Evolutionary conservation across 2,797 vertebrate species (phyloP).

Genomic region (Columba guinea): DNA sequence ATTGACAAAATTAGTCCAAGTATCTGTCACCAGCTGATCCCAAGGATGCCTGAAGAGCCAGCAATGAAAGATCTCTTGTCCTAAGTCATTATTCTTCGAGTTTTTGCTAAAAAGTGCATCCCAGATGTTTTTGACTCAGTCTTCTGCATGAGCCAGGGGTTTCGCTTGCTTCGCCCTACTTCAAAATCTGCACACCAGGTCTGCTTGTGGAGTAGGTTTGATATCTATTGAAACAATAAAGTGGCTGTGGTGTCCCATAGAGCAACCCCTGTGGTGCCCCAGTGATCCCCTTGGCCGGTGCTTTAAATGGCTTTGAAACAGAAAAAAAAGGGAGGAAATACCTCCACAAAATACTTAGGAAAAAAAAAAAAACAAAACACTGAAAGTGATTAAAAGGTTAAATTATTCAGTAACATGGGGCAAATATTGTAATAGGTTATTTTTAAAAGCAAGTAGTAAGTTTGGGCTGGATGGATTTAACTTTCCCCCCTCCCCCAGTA

Average conservation of each 20-base stretch:
- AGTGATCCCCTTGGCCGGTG: background rate
- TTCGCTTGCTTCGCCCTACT: background rate
- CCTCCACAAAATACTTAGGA: background rate
- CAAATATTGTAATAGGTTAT: background rate
- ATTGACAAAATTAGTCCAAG: background rate
- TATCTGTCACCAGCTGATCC: background rate
- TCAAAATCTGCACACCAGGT: background rate
- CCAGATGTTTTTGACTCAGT: background rate
- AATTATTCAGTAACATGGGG: background rate
- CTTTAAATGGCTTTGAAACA: background rate
- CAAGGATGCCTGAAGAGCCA: background rate
- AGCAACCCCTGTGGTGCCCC: background rate
- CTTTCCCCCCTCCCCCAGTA: background rate
- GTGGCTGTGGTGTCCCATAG: background rate
- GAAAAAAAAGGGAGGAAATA: background rate
- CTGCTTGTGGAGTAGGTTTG: background rate
- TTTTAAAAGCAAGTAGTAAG: background rate
- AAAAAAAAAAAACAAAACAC: background rate
- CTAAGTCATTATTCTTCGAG: background rate
- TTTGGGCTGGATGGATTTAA: background rate
- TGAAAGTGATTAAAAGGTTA: background rate
- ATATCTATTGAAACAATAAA: background rate
- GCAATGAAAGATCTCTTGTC: background rate
- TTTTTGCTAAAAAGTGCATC: background rate
- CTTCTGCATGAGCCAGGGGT: background rate